Base-by-base conservation (phyloP, 2,888 invertebrate genomes). In the Nymphalis polychloros region DNA sequence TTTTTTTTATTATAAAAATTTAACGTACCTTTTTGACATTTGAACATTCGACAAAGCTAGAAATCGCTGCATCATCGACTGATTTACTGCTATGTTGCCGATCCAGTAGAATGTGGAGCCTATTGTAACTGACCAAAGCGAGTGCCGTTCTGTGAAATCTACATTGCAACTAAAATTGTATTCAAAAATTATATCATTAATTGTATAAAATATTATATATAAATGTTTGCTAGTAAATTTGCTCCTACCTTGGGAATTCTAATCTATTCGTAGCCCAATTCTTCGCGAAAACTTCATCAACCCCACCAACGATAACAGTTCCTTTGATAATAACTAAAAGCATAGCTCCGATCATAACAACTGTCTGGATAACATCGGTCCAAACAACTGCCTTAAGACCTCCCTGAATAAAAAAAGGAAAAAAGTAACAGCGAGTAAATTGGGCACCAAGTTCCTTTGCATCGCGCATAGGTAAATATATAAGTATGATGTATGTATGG, bases 11-110 rank as follows among this genome's bases (percentile, higher is more conserved):
- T 13, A 13, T 41, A 13, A 41, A 41, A 4, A 13, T 41, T 13
- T 16, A 17, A 23, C 17, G 77, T 84, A 94, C 95, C 90, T 91
- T 84, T 89, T 93, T 0, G 95, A 96, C 64, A 94, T 92, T 70
- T 87, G 89, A 10, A 96, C 82, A n/a, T 93, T 94, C 0, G 95
- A 94, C 62, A 96, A 84, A 17, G 96, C 93, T 55, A 97, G 85
- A 78, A 96, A 96, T 63, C 97, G 90, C 80, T 97, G 97, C 73
- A 97, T 94, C 95, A 96, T 96, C 48, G 95, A 94, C 83, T 97
- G 97, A 84, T 95, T 96, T 3, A 96, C 95, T 31, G 95, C 95
- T 76, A 95, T 94, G 75, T 94, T 94, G 62, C 96, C 95, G 6
- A 96, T 87, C 96, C 95, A 96, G 73, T 95, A 95, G 65, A 96